Percentiles rank a stretch among this genome's conserved stretches.
These are phyloP conservation scores for Parelbella ahira DNA, from an alignment of 2,888 invertebrate species.

Conservation along the genomic window DNA sequence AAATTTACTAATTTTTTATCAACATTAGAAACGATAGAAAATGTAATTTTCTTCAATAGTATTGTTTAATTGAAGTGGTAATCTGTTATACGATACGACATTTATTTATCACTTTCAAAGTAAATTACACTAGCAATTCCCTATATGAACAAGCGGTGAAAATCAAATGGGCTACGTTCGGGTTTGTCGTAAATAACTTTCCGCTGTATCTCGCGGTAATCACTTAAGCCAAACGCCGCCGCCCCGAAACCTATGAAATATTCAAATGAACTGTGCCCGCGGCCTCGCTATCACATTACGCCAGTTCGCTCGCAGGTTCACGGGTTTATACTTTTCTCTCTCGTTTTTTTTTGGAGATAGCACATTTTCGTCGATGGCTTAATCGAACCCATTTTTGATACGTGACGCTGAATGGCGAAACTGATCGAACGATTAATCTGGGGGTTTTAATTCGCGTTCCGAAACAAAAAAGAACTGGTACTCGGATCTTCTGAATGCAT, in stretches of 20 bases:
- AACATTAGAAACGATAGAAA: too few relatives aligned
- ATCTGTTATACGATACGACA: too few relatives aligned
- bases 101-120: too few relatives aligned
- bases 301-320: conserved; percentile 43
- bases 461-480: too few relatives aligned
- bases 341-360: conserved; percentile 13
- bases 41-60: too few relatives aligned
- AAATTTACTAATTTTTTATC: too few relatives aligned
- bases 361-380: conserved; percentile 14
- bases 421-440: too few relatives aligned
- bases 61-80: too few relatives aligned
- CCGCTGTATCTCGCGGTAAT: conserved; percentile 31
- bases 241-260: conserved; percentile 50
- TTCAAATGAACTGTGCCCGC: conserved; percentile 48
- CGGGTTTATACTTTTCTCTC: conserved; percentile 28
- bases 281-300: conserved; percentile 48
- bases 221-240: conserved; percentile 36
- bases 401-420: too few relatives aligned
- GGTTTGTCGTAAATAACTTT: conserved; percentile 23
- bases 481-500: too few relatives aligned
- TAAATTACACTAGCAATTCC: conserved; percentile 9
- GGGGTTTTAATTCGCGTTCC: too few relatives aligned
- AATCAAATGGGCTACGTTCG: conserved; percentile 19
- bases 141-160: conserved; percentile 18
- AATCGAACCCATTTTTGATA: background rate